These are phyloP conservation scores for Fistularia commersonii DNA, from an alignment of 2,797 vertebrate species.

Conservation along the genomic window DNA sequence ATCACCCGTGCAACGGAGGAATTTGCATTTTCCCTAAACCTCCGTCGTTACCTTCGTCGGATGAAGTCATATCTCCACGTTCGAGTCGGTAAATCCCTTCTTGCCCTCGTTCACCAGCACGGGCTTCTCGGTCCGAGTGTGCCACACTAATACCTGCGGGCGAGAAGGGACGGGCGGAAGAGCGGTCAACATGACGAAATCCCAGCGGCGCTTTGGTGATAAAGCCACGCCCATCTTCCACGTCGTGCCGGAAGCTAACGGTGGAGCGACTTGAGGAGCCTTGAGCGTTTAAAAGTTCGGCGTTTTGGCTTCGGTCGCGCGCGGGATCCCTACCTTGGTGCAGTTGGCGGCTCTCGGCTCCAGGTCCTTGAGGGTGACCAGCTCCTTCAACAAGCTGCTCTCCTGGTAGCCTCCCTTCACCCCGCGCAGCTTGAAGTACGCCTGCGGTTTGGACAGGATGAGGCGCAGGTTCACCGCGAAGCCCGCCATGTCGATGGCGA, in stretches of 20 bases:
- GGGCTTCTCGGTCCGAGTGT: constrained; percentile 87
- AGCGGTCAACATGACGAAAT: constrained; percentile 12
- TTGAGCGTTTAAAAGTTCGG: too few species aligned
- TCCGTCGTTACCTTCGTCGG: constrained; percentile 53
- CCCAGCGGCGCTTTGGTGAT: too few species aligned
- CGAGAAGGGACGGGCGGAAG: constrained; percentile 3
- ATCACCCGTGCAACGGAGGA: too few species aligned
- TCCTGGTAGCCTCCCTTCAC: constrained; percentile 89
- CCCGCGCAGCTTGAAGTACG: constrained; percentile 85
- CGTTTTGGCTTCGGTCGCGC: constrained; percentile 1
- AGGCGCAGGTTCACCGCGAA: constrained; percentile 85
- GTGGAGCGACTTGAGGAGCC: too few species aligned
- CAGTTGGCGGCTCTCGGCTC: constrained; percentile 91
- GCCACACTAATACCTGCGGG: constrained; percentile 86
- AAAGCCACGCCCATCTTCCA: too few species aligned
- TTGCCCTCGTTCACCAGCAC: constrained; percentile 86
- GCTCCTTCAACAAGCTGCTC: constrained; percentile 84
- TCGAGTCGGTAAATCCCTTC: constrained; percentile 85
- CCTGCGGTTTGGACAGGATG: constrained; percentile 82
- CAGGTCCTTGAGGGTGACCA: constrained; percentile 82
- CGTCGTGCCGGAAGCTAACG: too few species aligned
- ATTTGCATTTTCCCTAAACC: constrained; percentile 44
- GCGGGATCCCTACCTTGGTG: constrained; percentile 77
- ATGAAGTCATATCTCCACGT: constrained; percentile 80
- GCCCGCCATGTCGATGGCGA: constrained; percentile 91